Evolutionary conservation across 2,797 vertebrate species (phyloP), one percentile per base, ranked within the genome.

Genomic region (Perodicticus potto): DNA sequence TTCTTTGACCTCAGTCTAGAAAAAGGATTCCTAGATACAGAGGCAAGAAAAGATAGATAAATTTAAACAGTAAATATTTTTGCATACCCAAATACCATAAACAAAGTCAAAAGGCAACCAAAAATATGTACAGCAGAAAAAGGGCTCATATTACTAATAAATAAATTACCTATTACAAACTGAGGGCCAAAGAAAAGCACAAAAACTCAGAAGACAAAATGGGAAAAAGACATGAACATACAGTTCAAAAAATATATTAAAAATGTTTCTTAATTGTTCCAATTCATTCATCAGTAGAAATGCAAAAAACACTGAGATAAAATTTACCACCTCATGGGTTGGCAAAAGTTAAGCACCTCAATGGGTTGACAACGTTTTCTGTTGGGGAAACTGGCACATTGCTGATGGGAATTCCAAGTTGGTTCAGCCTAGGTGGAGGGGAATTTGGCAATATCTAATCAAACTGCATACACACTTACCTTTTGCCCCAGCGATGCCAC

Each of bases 241-340:
- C 43, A 94, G 49, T 63, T 45, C 45, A 59, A 45, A 70, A 83
- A 65, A 43, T 72, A 84, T 13, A 84, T 34, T n/a, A 67, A 69
- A 49, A 49, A n/a, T 70, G n/a, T 93, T 95, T 74, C 61, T 89
- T 85, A 95, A 77, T 1, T 76, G 17, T 82, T 95, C 59, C 74
- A 94, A 82, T 5, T 76, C 59, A 80, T 4, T 87, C 49, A 63
- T 88, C 77, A 83, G 77, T 76, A 93, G 63, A 89, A 96, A 91
- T 81, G 59, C 40, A 69, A 86, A 85, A 6, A 72, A 25, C 14
- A 76, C 27, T 61, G 45, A 93, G 34, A 65, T 93, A 40, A 13
- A 63, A 89, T 76, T 23, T 45, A 93, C 76, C 37, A 82, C 37
- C 76, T 86, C 72, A 81, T 70, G 72, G 20, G 82, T 10, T 76